Evolutionary conservation across 64 coral and sea anemone species (phyloP).

Genomic region (Pocillopora damicornis): DNA sequence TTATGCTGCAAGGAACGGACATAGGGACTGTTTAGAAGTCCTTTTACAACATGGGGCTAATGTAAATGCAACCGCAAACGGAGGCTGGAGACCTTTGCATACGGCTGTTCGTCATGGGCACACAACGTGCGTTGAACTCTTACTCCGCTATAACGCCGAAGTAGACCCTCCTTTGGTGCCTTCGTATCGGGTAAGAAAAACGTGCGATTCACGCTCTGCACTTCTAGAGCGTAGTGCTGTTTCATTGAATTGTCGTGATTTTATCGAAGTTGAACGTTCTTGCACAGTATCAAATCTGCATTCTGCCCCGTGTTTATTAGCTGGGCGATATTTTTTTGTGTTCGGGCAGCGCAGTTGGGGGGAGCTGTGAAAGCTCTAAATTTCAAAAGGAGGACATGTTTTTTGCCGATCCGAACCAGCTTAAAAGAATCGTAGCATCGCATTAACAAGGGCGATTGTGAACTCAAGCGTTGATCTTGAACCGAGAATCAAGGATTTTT

Average conservation of each 20-base stretch:
- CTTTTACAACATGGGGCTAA: constrained; percentile 94
- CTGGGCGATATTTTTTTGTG: constrained; percentile 80
- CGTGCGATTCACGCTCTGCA: neutral
- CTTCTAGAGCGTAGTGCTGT: constrained; percentile 18
- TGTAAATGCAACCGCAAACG: constrained; percentile 97
- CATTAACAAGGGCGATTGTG: neutral
- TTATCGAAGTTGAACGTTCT: constrained; percentile 26
- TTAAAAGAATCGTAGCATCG: constrained; percentile 1
- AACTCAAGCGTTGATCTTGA: neutral
- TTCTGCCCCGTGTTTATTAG: constrained; percentile 67
- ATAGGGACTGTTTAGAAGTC: constrained; percentile 92
- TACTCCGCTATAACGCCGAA: constrained; percentile 86
- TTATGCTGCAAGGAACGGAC: constrained; percentile 94
- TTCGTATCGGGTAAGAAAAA: constrained; percentile 83
- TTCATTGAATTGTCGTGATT: constrained; percentile 40
- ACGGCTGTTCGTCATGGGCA: constrained; percentile 96
- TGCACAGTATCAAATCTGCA: constrained; percentile 47
- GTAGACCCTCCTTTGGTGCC: constrained; percentile 85
- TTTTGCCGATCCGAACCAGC: constrained; percentile 3
- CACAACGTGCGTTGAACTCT: constrained; percentile 90
- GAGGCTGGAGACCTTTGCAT: constrained; percentile 96
- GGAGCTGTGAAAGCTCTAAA: constrained; percentile 63
- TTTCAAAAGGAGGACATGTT: constrained; percentile 77
- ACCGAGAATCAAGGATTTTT: neutral
- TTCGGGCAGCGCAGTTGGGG: constrained; percentile 69